phyloP scores from a whole-genome alignment of 2,797 vertebrate genomes.

The Sebastes oblongus region DNA sequence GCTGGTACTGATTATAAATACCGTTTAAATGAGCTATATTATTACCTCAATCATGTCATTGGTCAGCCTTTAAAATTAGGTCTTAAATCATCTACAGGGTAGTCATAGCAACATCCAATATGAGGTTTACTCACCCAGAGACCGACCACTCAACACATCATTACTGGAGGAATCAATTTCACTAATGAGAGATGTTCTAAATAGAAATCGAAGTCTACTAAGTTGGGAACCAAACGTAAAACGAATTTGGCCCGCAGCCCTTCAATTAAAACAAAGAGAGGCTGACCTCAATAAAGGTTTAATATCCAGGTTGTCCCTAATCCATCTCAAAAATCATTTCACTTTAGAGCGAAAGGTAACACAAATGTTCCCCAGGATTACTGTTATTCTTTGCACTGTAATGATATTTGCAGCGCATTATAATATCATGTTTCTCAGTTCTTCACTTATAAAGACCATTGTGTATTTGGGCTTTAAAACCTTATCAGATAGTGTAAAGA shows the following conservation, averaged over 20 bases:
- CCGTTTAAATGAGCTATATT: neutral
- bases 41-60: neutral
- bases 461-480: neutral
- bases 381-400: neutral
- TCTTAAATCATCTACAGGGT: constrained; percentile 3
- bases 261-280: constrained; percentile 17
- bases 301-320: constrained; percentile 4
- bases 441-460: neutral
- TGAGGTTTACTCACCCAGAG: neutral
- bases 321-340: neutral
- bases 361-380: neutral
- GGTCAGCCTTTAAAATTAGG: constrained; percentile 3
- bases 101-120: constrained; percentile 28
- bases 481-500: neutral
- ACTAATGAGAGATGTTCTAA: constrained; percentile 49
- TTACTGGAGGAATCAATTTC: constrained; percentile 59
- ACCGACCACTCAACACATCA: constrained; percentile 44
- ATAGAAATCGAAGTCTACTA: constrained; percentile 44
- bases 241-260: constrained; percentile 24
- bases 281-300: constrained; percentile 28
- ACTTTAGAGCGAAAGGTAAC: neutral
- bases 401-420: neutral
- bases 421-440: neutral
- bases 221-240: constrained; percentile 12
- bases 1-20: neutral